Conservation (phyloP, 35 echinoderm and acorn worm species). For the Patiria miniata region DNA sequence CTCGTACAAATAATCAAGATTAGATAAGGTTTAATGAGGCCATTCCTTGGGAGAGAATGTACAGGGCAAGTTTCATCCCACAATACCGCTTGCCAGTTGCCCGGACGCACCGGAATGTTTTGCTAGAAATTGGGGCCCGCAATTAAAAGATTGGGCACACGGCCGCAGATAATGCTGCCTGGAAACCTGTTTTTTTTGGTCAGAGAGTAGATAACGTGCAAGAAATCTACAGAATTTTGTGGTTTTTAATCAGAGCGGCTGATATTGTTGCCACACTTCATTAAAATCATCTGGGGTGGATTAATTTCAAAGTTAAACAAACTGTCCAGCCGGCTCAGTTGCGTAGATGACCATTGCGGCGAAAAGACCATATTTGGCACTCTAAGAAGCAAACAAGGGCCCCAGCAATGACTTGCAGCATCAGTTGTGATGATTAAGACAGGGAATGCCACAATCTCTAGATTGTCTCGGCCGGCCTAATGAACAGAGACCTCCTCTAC, state of each 20-base stretch:
- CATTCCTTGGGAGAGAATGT: neutral
- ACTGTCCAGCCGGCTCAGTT: neutral
- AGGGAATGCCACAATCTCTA: too few relatives aligned
- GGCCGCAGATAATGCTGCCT: neutral
- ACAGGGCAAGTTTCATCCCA: neutral
- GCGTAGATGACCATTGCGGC: too few relatives aligned
- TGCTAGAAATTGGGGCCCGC: neutral
- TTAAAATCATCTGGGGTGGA: neutral
- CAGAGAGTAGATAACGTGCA: neutral
- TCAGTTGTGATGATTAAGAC: too few relatives aligned
- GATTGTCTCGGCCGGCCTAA: too few relatives aligned
- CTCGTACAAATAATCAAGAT: slow-evolving; percentile 4
- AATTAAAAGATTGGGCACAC: slow-evolving; percentile 12
- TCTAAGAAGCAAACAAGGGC: too few relatives aligned
- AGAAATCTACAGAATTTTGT: neutral
- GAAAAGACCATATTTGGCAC: too few relatives aligned
- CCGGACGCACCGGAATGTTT: neutral
- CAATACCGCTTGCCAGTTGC: slow-evolving; percentile 2
- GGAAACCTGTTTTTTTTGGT: neutral
- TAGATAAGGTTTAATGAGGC: slow-evolving; percentile 26
- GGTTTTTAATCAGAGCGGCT: neutral
- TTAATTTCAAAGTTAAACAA: neutral
- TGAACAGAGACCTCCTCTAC: too few relatives aligned
- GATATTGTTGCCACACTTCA: neutral
- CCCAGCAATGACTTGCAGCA: too few relatives aligned